Evolutionary conservation across 2,113 vertebrate genomes (phyloP), one percentile per base, ranked within the genome.

Genomic region (Polypterus senegalus): DNA sequence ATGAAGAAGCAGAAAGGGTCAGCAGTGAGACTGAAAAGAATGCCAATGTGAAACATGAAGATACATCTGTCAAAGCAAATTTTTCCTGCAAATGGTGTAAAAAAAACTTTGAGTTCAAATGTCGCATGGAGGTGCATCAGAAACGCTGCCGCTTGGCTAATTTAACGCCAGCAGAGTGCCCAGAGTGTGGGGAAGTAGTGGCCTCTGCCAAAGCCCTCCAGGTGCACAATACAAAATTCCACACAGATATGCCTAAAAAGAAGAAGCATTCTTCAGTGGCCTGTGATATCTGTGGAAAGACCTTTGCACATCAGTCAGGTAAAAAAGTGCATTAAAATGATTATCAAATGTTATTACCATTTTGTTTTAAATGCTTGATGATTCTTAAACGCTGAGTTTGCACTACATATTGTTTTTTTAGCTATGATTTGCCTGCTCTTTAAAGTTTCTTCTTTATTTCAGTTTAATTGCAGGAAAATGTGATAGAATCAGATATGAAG

Each of bases 221-320:
- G 65, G 83, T 76, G 5, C 89, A 91, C 27, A 81, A 79, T 63
- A 66, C 72, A 0, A 76, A 90, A 46, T 72, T 67, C 8, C 88
- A 90, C 0, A 54, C 74, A 6, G 60, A 27, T 6, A 48, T 8
- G 0, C 57, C 75, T 0, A 81, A 76, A 43, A 80, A 76, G 64
- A 90, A 86, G 77, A 84, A 77, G 72, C 63, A 69, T 2, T 73
- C 81, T 4, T 74, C 78, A 0, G 83, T 88, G 73, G 66, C 76
- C 0, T 93, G 90, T 3, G 86, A 91, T 68, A 81, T 93, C 67
- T 95, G 89, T 2, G 78, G 82, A 3, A 79, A 89, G 49, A 86
- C 83, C 44, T 95, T 94, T 58, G 92, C 87, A 64, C 91, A 91
- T 9, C 84, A 89, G 1, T 96, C 90, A 79, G 89, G 90, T 90